Base-by-base conservation (phyloP, 2,113 vertebrate species). In the Caranx ignobilis region DNA sequence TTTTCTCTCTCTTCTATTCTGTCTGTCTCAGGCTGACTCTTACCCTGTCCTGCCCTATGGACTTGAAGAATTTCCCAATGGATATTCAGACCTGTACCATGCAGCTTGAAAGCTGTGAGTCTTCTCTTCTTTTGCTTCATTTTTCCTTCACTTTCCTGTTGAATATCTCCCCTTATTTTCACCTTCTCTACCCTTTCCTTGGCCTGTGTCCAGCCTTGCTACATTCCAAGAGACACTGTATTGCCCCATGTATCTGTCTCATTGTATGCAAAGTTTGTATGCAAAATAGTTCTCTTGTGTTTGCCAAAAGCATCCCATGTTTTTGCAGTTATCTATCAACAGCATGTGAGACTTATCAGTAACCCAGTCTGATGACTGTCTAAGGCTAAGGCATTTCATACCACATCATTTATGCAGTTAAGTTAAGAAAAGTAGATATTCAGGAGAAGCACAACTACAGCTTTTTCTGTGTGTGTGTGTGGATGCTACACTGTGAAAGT, bases 51-150 rank as follows among this genome's bases (percentile, higher is more conserved):
- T 98, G 97, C 89, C 97, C 96, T 66, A 98, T 98, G 97, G 97
- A 98, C 88, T 96, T 98, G 93, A 98, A 98, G 95, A 98, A 98
- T 93, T 98, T 98, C 92, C 97, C 97, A 71, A 98, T 98, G 97
- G 97, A 98, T 86, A 97, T 97, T 92, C 97, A 98, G 93, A 98
- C 96, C 0, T 98, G 97, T 89, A 96, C 96, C 6, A 98, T 98
- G 97, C 97, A 98, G 93, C 95, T 98, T 83, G 97, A 98, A 91
- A 98, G 97, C 92, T 98, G 97, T 98, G 95, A 97, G 97, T 97
- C 86, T 73, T 72, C 59, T 87, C 62, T 65, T 88, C 70, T 66
- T 71, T 67, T 71, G 75, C 78, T 71, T 77, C 47, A 64, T 69
- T 83, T 82, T 55, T 68, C 0, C 1, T 41, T 81, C 52, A 35